phyloP scores from a whole-genome alignment of 2,888 invertebrate species.

The Eubasilissa splendida region DNA sequence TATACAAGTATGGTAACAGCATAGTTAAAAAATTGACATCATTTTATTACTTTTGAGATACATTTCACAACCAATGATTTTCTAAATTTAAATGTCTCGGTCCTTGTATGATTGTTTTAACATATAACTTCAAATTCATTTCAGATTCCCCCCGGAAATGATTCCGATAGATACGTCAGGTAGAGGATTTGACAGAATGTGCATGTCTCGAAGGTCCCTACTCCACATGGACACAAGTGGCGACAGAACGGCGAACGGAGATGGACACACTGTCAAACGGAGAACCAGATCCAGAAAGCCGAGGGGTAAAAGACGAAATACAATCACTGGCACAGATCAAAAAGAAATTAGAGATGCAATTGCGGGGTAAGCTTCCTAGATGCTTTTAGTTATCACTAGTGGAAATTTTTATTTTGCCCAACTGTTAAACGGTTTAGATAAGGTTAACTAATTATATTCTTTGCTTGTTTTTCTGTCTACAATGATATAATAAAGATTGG shows the following conservation, averaged over 20 bases:
- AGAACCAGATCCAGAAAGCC: constrained; percentile 82
- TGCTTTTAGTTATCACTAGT: constrained; percentile 61
- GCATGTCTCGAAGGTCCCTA: constrained; percentile 87
- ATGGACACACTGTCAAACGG: constrained; percentile 78
- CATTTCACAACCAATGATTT: no score
- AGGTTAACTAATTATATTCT: neutral
- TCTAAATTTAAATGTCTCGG: no score
- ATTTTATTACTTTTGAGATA: neutral
- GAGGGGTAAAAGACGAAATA: constrained; percentile 89
- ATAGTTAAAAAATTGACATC: neutral
- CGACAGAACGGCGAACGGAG: constrained; percentile 64
- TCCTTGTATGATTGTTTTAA: no score
- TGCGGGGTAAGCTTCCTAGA: constrained; percentile 82
- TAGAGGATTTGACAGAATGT: constrained; percentile 90
- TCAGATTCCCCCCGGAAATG: constrained; percentile 89
- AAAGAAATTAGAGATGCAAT: constrained; percentile 90
- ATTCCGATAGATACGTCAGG: constrained; percentile 93
- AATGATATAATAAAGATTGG: no score
- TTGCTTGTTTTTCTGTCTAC: no score
- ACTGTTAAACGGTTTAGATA: neutral
- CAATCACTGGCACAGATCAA: constrained; percentile 91
- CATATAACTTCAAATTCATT: constrained; percentile 47
- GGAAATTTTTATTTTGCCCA: constrained; percentile 13
- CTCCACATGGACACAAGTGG: constrained; percentile 71
- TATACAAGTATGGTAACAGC: no score